phyloP scores from a whole-genome alignment of 2,888 invertebrate genomes.

The Drosophila mercatorum region DNA sequence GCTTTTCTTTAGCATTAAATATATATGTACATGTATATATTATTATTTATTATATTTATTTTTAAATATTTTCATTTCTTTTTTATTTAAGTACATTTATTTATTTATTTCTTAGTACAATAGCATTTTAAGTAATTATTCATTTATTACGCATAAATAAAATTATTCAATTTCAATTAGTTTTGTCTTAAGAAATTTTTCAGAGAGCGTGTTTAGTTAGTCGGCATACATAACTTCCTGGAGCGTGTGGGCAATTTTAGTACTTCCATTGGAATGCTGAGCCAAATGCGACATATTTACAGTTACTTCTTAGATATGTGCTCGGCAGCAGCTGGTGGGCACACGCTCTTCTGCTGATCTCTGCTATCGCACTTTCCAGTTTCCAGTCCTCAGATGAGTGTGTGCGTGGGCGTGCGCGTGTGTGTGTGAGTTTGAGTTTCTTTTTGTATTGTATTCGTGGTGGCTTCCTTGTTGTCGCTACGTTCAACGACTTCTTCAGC shows the following conservation, averaged over 20 bases:
- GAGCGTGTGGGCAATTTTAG: not conserved
- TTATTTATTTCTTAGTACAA: no score
- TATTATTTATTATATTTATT: no score
- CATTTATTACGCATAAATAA: no score
- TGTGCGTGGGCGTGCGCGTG: not conserved
- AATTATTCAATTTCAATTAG: not conserved
- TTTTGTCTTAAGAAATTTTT: not conserved
- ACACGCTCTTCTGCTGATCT: constrained; percentile 42
- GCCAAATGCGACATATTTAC: constrained; percentile 26
- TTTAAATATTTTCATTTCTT: no score
- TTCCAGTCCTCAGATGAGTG: constrained; percentile 8
- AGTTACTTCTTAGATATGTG: constrained; percentile 41
- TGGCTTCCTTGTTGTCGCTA: constrained; percentile 32
- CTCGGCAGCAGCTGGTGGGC: constrained; percentile 2
- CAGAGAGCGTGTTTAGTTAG: constrained; percentile 9
- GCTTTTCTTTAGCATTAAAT: no score
- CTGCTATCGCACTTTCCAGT: constrained; percentile 36
- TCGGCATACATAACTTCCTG: not conserved
- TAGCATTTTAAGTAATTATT: no score
- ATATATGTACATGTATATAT: no score
- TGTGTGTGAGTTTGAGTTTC: constrained; percentile 5
- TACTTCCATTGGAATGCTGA: constrained; percentile 24
- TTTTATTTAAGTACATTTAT: no score
- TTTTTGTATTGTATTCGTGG: constrained; percentile 17
- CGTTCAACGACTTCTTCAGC: constrained; percentile 65